Evolutionary conservation across 2,797 vertebrate genomes (phyloP).

Genomic region (Carduelis carduelis): DNA sequence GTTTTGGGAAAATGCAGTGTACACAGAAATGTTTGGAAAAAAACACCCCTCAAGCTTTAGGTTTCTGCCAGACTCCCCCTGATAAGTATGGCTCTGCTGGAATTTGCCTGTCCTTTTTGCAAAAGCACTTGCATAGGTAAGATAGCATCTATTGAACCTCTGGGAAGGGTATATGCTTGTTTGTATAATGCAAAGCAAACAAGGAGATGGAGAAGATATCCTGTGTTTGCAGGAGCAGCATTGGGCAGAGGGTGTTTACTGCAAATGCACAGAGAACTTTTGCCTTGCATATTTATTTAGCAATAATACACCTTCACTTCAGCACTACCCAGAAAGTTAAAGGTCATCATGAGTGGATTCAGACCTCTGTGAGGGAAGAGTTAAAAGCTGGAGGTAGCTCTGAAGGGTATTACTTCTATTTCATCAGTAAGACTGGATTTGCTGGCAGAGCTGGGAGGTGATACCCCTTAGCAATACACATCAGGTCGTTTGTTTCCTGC

Average conservation of each 20-base stretch:
- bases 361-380: background rate
- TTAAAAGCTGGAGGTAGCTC: background rate
- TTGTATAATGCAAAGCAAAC: slow-evolving; percentile 51
- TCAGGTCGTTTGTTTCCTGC: background rate
- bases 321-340: background rate
- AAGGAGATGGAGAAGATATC: slow-evolving; percentile 44
- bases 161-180: slow-evolving; percentile 36
- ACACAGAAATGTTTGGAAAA: background rate
- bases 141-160: slow-evolving; percentile 51
- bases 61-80: background rate
- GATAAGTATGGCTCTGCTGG: background rate
- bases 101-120: slow-evolving; percentile 27
- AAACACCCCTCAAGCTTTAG: slow-evolving; percentile 4
- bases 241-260: slow-evolving; percentile 10
- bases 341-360: background rate
- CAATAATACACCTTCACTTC: background rate
- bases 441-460: background rate
- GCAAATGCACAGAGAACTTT: slow-evolving; percentile 9
- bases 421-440: background rate
- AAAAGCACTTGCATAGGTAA: background rate
- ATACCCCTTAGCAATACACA: background rate
- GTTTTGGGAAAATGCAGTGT: background rate
- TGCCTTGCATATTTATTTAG: slow-evolving; percentile 34
- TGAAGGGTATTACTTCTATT: background rate
- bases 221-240: slow-evolving; percentile 22